These are phyloP conservation scores for Catocala sponsa DNA, from an alignment of 2,888 invertebrate species.

Conservation along the genomic window DNA sequence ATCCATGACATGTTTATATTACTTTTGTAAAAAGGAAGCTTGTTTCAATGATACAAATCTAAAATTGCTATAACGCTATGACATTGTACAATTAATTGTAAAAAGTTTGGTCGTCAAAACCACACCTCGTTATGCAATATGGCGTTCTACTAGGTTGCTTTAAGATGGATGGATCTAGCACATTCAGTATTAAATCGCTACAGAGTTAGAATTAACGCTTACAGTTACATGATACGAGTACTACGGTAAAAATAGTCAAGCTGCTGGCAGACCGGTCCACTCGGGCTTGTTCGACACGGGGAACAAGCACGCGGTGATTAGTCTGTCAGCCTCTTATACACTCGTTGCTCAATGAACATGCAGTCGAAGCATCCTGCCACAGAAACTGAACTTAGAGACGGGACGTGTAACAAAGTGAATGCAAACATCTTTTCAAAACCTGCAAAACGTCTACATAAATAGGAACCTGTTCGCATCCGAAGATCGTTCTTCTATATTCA, in stretches of 20 bases:
- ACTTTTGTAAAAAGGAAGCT: constrained; percentile 16
- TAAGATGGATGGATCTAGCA: constrained; percentile 79
- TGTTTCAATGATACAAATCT: constrained; percentile 11
- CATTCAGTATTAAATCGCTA: constrained; percentile 78
- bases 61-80: constrained; percentile 19
- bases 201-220: constrained; percentile 76
- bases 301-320: constrained; percentile 32
- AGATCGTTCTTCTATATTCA: constrained; percentile 7
- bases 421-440: neutral
- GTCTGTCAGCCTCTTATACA: constrained; percentile 48
- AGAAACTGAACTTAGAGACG: constrained; percentile 36
- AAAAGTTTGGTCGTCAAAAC: constrained; percentile 50
- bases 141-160: constrained; percentile 69
- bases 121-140: constrained; percentile 64
- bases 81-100: constrained; percentile 28
- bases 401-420: constrained; percentile 34
- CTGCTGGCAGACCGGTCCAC: constrained; percentile 48
- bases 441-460: constrained; percentile 18
- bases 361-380: constrained; percentile 44
- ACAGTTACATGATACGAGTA: constrained; percentile 67
- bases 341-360: constrained; percentile 54
- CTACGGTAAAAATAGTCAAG: constrained; percentile 66
- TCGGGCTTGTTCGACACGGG: constrained; percentile 15
- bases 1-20: constrained; percentile 5
- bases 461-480: constrained; percentile 18